Percentiles rank a stretch among this genome's conserved stretches.
Conservation (phyloP, 2,888 invertebrate genomes). For the Brachylomia viminalis region DNA sequence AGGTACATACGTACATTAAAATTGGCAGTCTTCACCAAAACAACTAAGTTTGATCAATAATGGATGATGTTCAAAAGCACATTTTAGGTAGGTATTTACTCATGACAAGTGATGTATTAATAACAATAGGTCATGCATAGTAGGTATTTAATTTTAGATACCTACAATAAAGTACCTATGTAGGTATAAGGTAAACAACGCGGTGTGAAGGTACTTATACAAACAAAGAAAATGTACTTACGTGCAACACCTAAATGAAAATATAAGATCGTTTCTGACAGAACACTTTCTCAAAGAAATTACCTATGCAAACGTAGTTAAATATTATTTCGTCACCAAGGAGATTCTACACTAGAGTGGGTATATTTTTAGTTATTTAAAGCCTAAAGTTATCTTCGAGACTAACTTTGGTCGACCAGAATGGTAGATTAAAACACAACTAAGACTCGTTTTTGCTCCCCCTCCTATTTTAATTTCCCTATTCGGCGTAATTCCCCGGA, state of each 20-base stretch:
- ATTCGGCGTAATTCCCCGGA: slow-evolving; percentile 30
- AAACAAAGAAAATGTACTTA: neutral
- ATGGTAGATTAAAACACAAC: too few species aligned
- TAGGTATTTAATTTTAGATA: neutral
- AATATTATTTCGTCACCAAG: slow-evolving; percentile 18
- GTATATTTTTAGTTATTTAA: neutral
- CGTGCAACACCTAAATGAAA: neutral
- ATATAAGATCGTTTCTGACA: neutral
- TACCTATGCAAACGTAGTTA: neutral
- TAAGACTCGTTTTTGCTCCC: neutral
- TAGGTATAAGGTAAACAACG: neutral
- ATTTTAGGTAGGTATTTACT: neutral
- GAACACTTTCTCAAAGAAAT: slow-evolving; percentile 1
- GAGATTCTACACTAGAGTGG: neutral
- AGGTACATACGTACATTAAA: neutral
- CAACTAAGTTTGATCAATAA: neutral
- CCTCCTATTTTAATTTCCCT: neutral
- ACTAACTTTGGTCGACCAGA: neutral
- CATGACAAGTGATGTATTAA: neutral
- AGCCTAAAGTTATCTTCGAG: neutral
- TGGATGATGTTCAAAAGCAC: neutral
- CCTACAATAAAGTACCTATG: too few species aligned
- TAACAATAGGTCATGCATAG: too few species aligned
- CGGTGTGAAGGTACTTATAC: neutral
- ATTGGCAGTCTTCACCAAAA: slow-evolving; percentile 14